Base-by-base conservation (phyloP, 35 echinoderm and acorn worm species). In the Strongylocentrotus purpuratus region DNA sequence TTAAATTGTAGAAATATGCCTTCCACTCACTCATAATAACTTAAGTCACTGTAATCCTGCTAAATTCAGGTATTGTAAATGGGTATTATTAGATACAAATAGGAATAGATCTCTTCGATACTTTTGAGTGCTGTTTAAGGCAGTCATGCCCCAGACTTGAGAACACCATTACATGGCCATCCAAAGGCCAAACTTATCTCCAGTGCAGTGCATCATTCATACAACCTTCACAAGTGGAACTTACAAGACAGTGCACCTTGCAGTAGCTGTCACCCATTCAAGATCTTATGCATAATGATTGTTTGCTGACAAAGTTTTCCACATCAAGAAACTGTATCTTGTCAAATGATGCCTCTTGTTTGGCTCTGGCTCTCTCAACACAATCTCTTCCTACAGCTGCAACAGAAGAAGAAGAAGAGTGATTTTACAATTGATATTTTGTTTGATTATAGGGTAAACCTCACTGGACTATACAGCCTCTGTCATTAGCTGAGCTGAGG, bases 401-500 rank as follows among this genome's bases (percentile, higher is more conserved):
- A 78, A 78, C 28, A 28, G 25, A 28, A n/a, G 65, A 89, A 87
- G 86, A 87, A 89, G 33, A 33, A 35, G 20, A 45, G 14, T 89
- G 18, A 89, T 89, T 9, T 89, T 18, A 9, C 32, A 45, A 28
- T 89, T 45, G 45, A 9, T 18, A 33, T 89, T 45, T 89, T 4
- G 33, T 89, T 45, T 89, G 87, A 58, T 93, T 55, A 33, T 32
- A 93, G 91, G 47, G 91, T 58, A 93, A 93, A 32, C 91, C 91
- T n/a, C 91, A 93, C n/a, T 96, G 96, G 96, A 94, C 96, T 22
- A 47, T 96, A 20, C 96, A 96, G 96, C 96, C 96, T 2, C 46
- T 94, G 8, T 94, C 93, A 7, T 86, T 96, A 33, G 47, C 94
- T 41, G 96, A 96, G 94, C 59, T 96, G 86, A 88, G 94, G 78